Evolutionary conservation across 2,888 invertebrate genomes (phyloP), one percentile per base, ranked within the genome.

Genomic region (Fabriciana adippe): DNA sequence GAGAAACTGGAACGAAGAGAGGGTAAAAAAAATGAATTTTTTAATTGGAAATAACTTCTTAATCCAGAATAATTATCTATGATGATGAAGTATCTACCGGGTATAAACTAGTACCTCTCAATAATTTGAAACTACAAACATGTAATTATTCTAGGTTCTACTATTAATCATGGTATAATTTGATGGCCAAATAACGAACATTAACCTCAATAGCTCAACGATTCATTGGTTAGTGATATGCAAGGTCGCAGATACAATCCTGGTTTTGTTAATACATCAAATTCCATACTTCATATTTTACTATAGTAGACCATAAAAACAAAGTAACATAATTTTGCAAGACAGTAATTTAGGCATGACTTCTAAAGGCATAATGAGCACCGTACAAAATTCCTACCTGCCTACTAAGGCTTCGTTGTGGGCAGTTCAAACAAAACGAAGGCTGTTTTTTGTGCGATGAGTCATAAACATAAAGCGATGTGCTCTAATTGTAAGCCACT

Each of bases 401-500:
- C 73, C 73, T 76, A 75, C 73, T 77, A 73, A 73, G 78, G 76
- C 80, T 80, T 77, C 78, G 77, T 78, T 75, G 74, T 73, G 72
- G 73, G 78, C 71, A 73, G 73, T 71, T 68, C 67, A 73, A 72
- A 74, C 70, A 72, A 70, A 73, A 71, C 71, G 78, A 80, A 81
- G 80, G 82, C 75, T 79, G 78, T 81, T 82, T 84, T 83, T 79
- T 80, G 70, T 74, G 64, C 72, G 78, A 79, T 88, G 86, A 86
- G 75, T 86, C 86, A 87, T 66, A 59, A 55, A 66, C 62, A 31
- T 75, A 74, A 73, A 79, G 73, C 76, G 79, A 81, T 83, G 76
- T 83, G 83, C 82, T 84, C 81, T 83, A 84, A 84, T 85, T 88
- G 82, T 81, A 78, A 78, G 75, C 76, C 59, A 59, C 59, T 74